Evolutionary conservation across 2,888 invertebrate genomes (phyloP).

Genomic region (Drosophila buzzatii): DNA sequence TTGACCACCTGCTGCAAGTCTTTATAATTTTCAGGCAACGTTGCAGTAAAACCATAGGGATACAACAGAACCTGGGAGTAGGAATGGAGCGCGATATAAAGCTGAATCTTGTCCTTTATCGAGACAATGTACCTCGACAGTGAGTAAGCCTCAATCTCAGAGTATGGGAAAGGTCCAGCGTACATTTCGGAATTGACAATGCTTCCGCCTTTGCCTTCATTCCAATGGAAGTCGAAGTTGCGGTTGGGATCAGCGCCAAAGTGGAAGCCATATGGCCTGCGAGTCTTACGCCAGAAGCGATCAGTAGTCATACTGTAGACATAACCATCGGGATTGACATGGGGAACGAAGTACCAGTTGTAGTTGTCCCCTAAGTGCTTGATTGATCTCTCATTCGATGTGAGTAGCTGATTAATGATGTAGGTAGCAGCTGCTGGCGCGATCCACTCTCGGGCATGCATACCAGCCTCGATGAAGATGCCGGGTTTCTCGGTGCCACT

Average conservation of each 20-base stretch:
- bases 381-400: not conserved
- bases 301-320: not conserved
- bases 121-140: not conserved
- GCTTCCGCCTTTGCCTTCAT: too few species aligned
- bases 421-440: not conserved
- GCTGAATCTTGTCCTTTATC: not conserved
- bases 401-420: not conserved
- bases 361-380: not conserved
- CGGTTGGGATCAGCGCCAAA: slow-evolving; percentile 1
- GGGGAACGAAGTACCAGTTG: not conserved
- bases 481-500: not conserved
- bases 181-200: fast-evolving
- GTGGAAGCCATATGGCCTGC: not conserved
- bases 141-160: not conserved
- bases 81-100: not conserved
- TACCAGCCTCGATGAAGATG: slow-evolving; percentile 1
- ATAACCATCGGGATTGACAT: not conserved
- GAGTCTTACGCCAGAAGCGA: not conserved
- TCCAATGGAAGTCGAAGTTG: not conserved
- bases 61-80: not conserved
- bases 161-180: not conserved
- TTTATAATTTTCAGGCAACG: not conserved
- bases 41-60: not conserved
- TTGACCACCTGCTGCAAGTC: not conserved
- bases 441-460: not conserved